Evolutionary conservation across 2,113 vertebrate species (phyloP), one percentile per base, ranked within the genome.

Genomic region (Sturnira hondurensis): DNA sequence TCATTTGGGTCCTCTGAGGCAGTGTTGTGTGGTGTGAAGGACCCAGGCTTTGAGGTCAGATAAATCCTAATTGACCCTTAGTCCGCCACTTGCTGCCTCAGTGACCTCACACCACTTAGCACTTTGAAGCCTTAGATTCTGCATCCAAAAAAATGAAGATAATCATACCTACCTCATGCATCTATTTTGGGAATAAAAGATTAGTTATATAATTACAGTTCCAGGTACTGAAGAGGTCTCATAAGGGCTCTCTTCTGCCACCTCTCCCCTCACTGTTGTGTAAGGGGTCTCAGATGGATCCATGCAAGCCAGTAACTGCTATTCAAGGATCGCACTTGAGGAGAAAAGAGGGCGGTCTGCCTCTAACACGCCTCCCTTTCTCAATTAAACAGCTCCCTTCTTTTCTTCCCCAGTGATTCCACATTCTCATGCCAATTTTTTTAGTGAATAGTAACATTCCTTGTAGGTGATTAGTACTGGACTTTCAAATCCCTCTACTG

Each of bases 281-380:
- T 28, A 9, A 45, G 7, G 22, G 26, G 22, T 80, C 36, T 89
- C 83, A 47, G 7, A 24, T 26, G 67, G 33, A 71, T 11, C 8
- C 20, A 28, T 0, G 41, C 28, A 83, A 83, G 12, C 31, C 26
- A 54, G 3, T 74, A 70, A 41, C 15, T 33, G 3, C 31, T 36
- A 68, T 16, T 80, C 33, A 65, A 43, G 5, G 26, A n/a, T 0
- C 3, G 12, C 56, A 33, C 33, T 47, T 43, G 52, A 90, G 61
- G 36, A 41, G 33, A 33, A 70, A 41, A n/a, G 16, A 24, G 17
- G 14, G 12, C 19, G 4, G 1, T 36, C 33, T 54, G 24, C 12
- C 20, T 28, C 8, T 20, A 3, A 22, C 0, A 4, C 1, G n/a
- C 0, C 5, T 61, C 67, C 6, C 24, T 2, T n/a, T 43, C 31